Conservation (phyloP, 23 tunicate genomes). For the Clavelina lepadiformis region DNA sequence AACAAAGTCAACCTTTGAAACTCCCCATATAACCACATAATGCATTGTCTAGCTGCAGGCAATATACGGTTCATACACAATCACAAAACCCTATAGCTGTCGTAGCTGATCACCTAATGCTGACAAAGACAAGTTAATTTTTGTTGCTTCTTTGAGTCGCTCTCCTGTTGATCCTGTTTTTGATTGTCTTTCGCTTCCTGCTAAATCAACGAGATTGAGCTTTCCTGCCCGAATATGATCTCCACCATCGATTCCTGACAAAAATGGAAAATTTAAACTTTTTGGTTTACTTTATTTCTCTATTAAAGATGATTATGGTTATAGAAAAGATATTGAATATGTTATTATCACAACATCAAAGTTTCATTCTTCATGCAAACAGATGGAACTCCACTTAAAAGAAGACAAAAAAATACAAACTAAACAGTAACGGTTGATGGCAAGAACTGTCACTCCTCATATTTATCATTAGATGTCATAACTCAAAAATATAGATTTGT, state of each 20-base stretch:
- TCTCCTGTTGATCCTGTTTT: slow-evolving; percentile 99
- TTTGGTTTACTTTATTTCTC: too few species aligned
- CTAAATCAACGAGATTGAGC: slow-evolving; percentile 96
- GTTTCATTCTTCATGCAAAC: too few species aligned
- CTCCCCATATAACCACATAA: not conserved
- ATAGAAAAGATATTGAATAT: too few species aligned
- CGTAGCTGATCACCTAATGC: slow-evolving; percentile 56
- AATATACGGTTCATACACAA: not conserved
- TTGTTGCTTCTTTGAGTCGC: slow-evolving; percentile 95
- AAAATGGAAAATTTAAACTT: too few species aligned
- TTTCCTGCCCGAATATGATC: slow-evolving; percentile 95
- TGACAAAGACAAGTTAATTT: slow-evolving; percentile 95
- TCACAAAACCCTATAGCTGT: not conserved
- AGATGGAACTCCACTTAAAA: too few species aligned
- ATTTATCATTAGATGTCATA: too few species aligned
- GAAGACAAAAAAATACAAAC: too few species aligned
- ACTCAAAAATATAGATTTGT: too few species aligned
- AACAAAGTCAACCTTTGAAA: not conserved
- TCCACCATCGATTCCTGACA: slow-evolving; percentile 73
- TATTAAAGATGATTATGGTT: too few species aligned
- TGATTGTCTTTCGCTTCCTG: slow-evolving; percentile 96
- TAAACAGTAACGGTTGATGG: too few species aligned
- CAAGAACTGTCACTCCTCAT: too few species aligned
- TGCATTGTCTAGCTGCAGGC: not conserved
- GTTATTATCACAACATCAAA: too few species aligned